phyloP scores from a whole-genome alignment of 2,113 vertebrate species.

The Thunnus maccoyii region DNA sequence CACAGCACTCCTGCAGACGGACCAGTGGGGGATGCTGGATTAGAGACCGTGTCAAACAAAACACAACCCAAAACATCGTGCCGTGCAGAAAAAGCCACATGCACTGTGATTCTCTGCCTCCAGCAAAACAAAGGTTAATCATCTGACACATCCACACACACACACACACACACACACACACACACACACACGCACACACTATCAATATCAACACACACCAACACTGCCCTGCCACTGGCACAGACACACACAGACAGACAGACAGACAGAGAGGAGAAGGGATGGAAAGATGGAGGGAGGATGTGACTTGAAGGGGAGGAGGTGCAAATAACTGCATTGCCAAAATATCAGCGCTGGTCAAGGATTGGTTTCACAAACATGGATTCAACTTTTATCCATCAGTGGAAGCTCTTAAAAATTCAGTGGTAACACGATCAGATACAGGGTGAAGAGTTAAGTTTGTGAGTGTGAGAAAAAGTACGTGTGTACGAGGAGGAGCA shows the following conservation, averaged over 20 bases:
- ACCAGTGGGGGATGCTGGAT: conserved; percentile 78
- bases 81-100: conserved; percentile 80
- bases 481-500: neutral
- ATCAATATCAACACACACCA: conserved; percentile 64
- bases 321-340: conserved; percentile 46
- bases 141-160: conserved; percentile 38
- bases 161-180: conserved; percentile 48
- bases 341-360: conserved; percentile 31
- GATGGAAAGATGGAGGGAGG: conserved; percentile 60
- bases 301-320: conserved; percentile 65
- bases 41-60: conserved; percentile 74
- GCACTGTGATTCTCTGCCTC: conserved; percentile 78
- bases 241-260: conserved; percentile 53
- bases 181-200: conserved; percentile 29
- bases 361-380: conserved; percentile 25
- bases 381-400: neutral
- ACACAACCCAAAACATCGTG: conserved; percentile 66
- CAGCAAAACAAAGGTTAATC: conserved; percentile 81
- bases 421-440: neutral
- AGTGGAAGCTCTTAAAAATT: neutral
- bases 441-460: neutral
- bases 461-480: neutral
- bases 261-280: conserved; percentile 14
- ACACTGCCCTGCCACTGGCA: conserved; percentile 76
- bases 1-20: conserved; percentile 69